Conservation (phyloP, 2,888 invertebrate species). For the Agrypnus murinus region DNA sequence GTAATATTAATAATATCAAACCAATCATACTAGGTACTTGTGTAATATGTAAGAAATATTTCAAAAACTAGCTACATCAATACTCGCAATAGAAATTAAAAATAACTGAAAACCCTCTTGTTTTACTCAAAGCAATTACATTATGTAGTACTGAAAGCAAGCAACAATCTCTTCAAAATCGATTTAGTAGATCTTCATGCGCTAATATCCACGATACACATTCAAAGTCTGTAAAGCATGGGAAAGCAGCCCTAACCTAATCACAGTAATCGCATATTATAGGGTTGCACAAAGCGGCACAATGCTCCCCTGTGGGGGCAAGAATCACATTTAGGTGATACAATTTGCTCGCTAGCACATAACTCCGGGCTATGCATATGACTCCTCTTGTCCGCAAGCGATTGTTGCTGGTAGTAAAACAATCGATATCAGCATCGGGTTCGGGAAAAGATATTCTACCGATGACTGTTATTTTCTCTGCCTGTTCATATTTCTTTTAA, state of each 20-base stretch:
- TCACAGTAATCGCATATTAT: constrained; percentile 69
- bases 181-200: constrained; percentile 40
- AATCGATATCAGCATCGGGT: constrained; percentile 39
- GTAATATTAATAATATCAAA: no score
- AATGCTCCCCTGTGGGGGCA: constrained; percentile 60
- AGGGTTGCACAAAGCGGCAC: constrained; percentile 65
- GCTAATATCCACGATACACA: constrained; percentile 52
- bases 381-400: constrained; percentile 45
- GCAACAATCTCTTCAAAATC: constrained; percentile 32
- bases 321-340: constrained; percentile 65
- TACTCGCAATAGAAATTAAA: no score
- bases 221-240: constrained; percentile 60
- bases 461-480: no score
- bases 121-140: no score
- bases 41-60: no score
- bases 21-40: no score
- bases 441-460: no score
- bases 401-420: constrained; percentile 15
- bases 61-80: no score
- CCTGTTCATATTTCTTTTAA: background rate
- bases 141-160: constrained; percentile 19
- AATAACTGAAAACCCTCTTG: no score
- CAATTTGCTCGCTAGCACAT: constrained; percentile 62
- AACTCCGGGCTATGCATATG: constrained; percentile 54
- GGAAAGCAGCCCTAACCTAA: constrained; percentile 67